A percentile compares a stretch with the other conserved stretches of the same genome.
phyloP scores from a whole-genome alignment of 2,113 vertebrate species.

The Python bivittatus region DNA sequence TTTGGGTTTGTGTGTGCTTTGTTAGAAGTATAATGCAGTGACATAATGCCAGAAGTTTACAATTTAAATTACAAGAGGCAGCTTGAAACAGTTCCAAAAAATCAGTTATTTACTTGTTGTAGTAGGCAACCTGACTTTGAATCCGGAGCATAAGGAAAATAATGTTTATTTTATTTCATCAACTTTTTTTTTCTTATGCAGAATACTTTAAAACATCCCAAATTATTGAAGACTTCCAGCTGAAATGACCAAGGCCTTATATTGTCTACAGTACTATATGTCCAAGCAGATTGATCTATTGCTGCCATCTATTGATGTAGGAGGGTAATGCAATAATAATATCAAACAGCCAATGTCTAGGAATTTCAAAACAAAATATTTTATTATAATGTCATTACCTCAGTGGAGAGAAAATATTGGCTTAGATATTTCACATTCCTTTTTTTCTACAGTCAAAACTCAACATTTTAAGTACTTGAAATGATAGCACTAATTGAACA shows the following conservation, averaged over 20 bases:
- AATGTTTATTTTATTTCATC: constrained; percentile 46
- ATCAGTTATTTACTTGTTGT: constrained; percentile 13
- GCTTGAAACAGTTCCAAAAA: constrained; percentile 42
- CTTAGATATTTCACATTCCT: constrained; percentile 38
- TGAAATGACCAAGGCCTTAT: constrained; percentile 43
- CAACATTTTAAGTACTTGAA: constrained; percentile 39
- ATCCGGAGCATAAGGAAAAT: constrained; percentile 35
- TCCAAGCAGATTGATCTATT: constrained; percentile 58
- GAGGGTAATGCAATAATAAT: constrained; percentile 32
- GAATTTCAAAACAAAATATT: constrained; percentile 16
- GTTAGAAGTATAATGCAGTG: constrained; percentile 29
- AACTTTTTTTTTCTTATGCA: constrained; percentile 52
- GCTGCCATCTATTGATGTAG: constrained; percentile 77
- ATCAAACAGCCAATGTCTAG: constrained; percentile 9
- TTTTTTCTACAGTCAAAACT: constrained; percentile 44
- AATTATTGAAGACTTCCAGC: constrained; percentile 36
- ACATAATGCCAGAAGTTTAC: constrained; percentile 47
- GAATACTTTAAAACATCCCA: constrained; percentile 26
- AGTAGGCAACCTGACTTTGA: constrained; percentile 44
- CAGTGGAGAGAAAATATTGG: constrained; percentile 48
- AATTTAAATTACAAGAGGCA: constrained; percentile 63
- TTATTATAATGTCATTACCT: constrained; percentile 22
- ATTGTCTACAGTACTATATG: not conserved
- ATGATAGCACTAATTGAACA: constrained; percentile 44
- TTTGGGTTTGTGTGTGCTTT: constrained; percentile 42